Evolutionary conservation across 2,888 invertebrate species (phyloP).

Genomic region (Pammene aurita): DNA sequence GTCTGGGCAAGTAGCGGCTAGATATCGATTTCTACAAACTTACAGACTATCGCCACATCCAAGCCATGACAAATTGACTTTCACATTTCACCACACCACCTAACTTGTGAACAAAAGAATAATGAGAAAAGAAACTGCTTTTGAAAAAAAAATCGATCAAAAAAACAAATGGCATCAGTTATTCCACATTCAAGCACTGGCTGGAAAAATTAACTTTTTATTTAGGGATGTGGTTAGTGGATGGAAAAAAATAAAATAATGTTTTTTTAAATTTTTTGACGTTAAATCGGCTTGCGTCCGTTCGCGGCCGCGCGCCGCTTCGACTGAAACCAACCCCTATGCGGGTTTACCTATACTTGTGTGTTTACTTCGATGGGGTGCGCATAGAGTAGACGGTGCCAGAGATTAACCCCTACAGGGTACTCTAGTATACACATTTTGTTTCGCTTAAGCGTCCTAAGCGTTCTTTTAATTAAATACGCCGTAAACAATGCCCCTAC

Average conservation of each 20-base stretch:
- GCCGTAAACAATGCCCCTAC: conserved; percentile 4
- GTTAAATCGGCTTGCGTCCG: conserved; percentile 57
- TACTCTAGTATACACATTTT: not conserved
- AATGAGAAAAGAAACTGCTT: conserved; percentile 22
- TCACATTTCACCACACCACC: conserved; percentile 39
- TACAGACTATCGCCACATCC: conserved; percentile 37
- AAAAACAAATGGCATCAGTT: conserved; percentile 11
- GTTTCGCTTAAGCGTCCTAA: not conserved
- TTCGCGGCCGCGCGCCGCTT: conserved; percentile 69
- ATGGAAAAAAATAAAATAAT: conserved; percentile 41
- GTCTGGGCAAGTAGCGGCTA: conserved; percentile 31
- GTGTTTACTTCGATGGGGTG: conserved; percentile 80
- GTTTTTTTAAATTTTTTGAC: conserved; percentile 49
- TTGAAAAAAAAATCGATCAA: not conserved
- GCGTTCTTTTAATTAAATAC: conserved; percentile 5
- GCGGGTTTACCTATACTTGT: conserved; percentile 68
- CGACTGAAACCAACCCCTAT: conserved; percentile 64
- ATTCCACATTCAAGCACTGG: conserved; percentile 6
- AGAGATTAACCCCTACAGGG: conserved; percentile 35
- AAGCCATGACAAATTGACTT: conserved; percentile 38
- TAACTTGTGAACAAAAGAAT: conserved; percentile 26
- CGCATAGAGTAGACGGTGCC: conserved; percentile 56
- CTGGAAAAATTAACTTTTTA: not conserved
- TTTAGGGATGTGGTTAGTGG: not conserved
- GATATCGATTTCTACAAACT: conserved; percentile 39